A percentile compares a stretch with the other conserved stretches of the same genome.
These are phyloP conservation scores for Stichopus chloronotus DNA, from an alignment of 35 echinoderm and acorn worm genomes.

Conservation along the genomic window DNA sequence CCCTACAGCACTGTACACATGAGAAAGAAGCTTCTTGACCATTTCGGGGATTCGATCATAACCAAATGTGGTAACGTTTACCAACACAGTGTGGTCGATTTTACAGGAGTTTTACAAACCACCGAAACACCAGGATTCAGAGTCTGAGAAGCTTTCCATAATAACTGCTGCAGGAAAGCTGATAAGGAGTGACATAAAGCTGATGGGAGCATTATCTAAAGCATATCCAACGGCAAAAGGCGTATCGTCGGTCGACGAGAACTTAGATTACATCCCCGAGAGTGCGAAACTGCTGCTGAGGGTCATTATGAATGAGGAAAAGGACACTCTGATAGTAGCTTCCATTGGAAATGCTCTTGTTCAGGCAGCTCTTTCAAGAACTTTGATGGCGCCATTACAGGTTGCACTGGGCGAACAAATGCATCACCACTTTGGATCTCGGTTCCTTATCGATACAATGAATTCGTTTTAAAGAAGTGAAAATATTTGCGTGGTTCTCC, in stretches of 20 bases:
- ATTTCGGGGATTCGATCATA: background rate
- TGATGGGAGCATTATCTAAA: slow-evolving; percentile 5
- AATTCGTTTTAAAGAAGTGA: too few relatives aligned
- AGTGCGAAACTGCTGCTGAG: slow-evolving; percentile 12
- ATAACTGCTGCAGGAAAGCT: slow-evolving; percentile 14
- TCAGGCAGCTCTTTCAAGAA: background rate
- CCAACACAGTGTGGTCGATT: slow-evolving; percentile 6
- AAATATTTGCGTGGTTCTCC: too few relatives aligned
- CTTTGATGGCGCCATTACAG: background rate
- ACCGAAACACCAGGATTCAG: too few relatives aligned
- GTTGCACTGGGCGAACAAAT: background rate
- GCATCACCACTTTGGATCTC: slow-evolving; percentile 41
- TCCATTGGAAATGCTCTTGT: background rate
- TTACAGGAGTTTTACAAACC: background rate
- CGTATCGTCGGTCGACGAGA: slow-evolving; percentile 19
- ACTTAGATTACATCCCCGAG: slow-evolving; percentile 26
- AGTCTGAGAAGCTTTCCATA: background rate
- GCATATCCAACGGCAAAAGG: slow-evolving; percentile 18
- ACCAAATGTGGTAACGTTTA: slow-evolving; percentile 30
- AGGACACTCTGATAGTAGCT: background rate
- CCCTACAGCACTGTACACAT: too few relatives aligned
- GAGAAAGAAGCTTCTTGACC: too few relatives aligned
- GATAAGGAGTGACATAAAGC: background rate
- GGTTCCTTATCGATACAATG: slow-evolving; percentile 33
- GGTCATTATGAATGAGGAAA: background rate